A percentile compares a stretch with the other conserved stretches of the same genome.
These are phyloP conservation scores for Sisor rabdophorus DNA, from an alignment of 2,113 vertebrate genomes.

Conservation along the genomic window DNA sequence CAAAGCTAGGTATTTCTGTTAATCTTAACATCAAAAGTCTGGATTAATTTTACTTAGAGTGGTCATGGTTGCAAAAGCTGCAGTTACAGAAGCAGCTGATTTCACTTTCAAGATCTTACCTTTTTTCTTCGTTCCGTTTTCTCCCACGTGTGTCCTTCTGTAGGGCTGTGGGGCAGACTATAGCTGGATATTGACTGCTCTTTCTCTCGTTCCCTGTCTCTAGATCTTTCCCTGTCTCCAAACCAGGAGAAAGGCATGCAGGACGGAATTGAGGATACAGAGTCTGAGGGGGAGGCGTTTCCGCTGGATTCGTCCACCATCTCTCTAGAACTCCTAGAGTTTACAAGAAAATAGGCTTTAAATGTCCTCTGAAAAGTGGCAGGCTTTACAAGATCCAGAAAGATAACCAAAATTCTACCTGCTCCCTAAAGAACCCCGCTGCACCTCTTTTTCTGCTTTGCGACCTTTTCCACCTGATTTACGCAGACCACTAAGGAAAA, in stretches of 20 bases:
- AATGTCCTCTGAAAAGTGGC: neutral
- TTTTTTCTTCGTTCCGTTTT: constrained; percentile 62
- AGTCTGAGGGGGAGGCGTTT: constrained; percentile 74
- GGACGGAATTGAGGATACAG: constrained; percentile 77
- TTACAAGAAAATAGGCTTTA: neutral
- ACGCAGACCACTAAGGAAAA: constrained; percentile 71
- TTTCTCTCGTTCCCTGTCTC: constrained; percentile 44
- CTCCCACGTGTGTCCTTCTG: constrained; percentile 64
- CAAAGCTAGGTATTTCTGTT: neutral
- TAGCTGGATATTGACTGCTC: constrained; percentile 72
- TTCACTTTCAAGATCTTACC: constrained; percentile 58
- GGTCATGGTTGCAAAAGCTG: neutral
- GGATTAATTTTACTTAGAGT: neutral
- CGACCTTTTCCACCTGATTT: constrained; percentile 81
- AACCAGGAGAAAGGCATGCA: constrained; percentile 89
- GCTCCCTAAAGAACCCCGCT: constrained; percentile 70
- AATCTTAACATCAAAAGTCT: neutral
- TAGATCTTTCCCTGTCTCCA: constrained; percentile 74
- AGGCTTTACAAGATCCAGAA: no score
- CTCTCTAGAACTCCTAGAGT: constrained; percentile 73
- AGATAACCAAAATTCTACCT: constrained; percentile 60
- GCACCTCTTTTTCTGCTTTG: constrained; percentile 73
- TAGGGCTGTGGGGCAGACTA: constrained; percentile 72
- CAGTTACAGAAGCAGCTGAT: neutral
- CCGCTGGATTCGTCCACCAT: constrained; percentile 69